These are phyloP conservation scores for Diaperis boleti DNA, from an alignment of 2,888 invertebrate species.

Conservation along the genomic window DNA sequence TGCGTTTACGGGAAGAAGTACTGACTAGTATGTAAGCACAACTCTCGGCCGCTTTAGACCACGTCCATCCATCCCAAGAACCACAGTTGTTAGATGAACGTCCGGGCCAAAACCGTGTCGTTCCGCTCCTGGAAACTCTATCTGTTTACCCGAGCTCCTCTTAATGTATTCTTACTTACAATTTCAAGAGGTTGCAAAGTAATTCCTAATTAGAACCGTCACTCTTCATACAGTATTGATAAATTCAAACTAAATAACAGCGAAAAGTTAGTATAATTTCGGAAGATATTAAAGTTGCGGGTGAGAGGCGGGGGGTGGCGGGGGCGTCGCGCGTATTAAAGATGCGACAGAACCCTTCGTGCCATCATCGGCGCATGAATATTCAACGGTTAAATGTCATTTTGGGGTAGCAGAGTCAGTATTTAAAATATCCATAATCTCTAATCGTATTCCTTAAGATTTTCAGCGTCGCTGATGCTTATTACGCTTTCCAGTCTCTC, in stretches of 20 bases:
- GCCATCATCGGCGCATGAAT: conserved; percentile 60
- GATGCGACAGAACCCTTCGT: conserved; percentile 55
- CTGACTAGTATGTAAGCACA: too few species aligned
- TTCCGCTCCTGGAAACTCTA: conserved; percentile 1
- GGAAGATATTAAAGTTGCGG: conserved; percentile 52
- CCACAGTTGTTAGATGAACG: too few species aligned
- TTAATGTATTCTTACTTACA: conserved; percentile 43
- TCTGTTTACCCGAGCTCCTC: conserved; percentile 1
- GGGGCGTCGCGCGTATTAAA: conserved; percentile 49
- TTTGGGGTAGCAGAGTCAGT: conserved; percentile 56
- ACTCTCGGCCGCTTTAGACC: too few species aligned
- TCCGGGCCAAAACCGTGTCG: too few species aligned
- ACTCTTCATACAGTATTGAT: conserved; percentile 50
- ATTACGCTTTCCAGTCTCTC: conserved; percentile 9
- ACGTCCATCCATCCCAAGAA: too few species aligned
- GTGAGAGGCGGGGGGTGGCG: conserved; percentile 38
- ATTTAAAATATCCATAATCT: conserved; percentile 64
- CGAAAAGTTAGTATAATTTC: conserved; percentile 51
- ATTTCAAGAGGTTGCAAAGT: conserved; percentile 46
- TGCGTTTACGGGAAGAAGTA: too few species aligned
- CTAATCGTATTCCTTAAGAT: conserved; percentile 61
- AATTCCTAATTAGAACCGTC: conserved; percentile 47
- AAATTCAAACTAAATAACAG: conserved; percentile 52
- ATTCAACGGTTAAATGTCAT: conserved; percentile 61
- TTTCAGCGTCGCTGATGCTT: conserved; percentile 48